Percentiles rank a stretch among this genome's conserved stretches.
phyloP scores from a whole-genome alignment of 2,113 vertebrate genomes.

The Odontesthes bonariensis region DNA sequence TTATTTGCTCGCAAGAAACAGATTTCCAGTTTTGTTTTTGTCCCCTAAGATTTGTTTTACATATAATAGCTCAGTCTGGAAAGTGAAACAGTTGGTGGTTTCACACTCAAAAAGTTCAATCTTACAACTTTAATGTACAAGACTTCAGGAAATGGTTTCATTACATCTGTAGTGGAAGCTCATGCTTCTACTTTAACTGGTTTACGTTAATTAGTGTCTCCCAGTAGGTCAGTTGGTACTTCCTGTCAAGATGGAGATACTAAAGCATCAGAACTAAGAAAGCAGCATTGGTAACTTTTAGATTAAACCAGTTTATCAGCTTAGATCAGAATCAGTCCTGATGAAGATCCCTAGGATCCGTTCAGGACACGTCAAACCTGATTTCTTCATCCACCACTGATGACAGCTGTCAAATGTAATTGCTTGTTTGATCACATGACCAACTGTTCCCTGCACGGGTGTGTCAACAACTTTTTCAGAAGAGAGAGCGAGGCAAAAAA shows the following conservation, averaged over 20 bases:
- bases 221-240: neutral
- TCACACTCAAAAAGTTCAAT: neutral
- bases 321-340: too few species aligned
- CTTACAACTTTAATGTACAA: neutral
- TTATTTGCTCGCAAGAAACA: constrained; percentile 11
- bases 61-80: constrained; percentile 5
- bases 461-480: constrained; percentile 38
- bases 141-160: neutral
- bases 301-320: too few species aligned
- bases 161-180: neutral
- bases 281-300: too few species aligned
- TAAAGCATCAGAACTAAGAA: neutral
- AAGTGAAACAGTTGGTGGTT: neutral
- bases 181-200: neutral
- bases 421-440: too few species aligned
- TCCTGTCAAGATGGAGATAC: neutral
- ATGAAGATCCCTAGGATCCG: too few species aligned
- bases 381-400: too few species aligned
- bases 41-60: neutral
- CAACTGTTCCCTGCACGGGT: neutral
- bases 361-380: too few species aligned
- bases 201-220: neutral
- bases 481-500: neutral
- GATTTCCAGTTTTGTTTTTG: constrained; percentile 4
- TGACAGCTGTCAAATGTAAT: too few species aligned